phyloP scores from a whole-genome alignment of 2,888 invertebrate genomes.

The Synanthedon myopaeformis region DNA sequence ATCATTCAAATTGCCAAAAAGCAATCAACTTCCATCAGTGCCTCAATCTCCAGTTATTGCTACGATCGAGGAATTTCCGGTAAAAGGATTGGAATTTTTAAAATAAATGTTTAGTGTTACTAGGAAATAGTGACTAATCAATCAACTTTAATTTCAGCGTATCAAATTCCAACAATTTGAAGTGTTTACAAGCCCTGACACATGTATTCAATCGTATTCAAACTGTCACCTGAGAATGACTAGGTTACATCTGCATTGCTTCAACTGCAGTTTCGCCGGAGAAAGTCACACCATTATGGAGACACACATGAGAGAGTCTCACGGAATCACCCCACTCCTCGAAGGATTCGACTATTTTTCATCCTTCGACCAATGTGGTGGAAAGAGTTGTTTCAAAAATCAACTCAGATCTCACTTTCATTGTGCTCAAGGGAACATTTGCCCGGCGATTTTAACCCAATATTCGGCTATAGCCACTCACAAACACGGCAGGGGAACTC shows the following conservation, averaged over 20 bases:
- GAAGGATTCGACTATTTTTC: slow-evolving; percentile 88
- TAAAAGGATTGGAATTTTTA: slow-evolving; percentile 21
- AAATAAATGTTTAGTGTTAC: background rate
- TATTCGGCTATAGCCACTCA: slow-evolving; percentile 64
- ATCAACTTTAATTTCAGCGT: slow-evolving; percentile 35
- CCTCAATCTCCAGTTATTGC: slow-evolving; percentile 50
- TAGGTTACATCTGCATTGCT: slow-evolving; percentile 87
- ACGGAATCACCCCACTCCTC: slow-evolving; percentile 83
- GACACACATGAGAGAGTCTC: slow-evolving; percentile 88
- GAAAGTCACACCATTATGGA: slow-evolving; percentile 82
- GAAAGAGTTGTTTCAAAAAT: slow-evolving; percentile 62
- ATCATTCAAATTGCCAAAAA: slow-evolving; percentile 90
- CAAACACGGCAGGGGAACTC: slow-evolving; percentile 59
- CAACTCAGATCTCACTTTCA: slow-evolving; percentile 61
- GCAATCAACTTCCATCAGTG: slow-evolving; percentile 53
- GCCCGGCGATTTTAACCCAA: slow-evolving; percentile 60
- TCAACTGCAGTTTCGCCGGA: slow-evolving; percentile 86
- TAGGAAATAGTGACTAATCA: no score
- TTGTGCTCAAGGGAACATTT: slow-evolving; percentile 60
- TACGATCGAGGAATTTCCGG: slow-evolving; percentile 61
- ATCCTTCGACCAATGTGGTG: slow-evolving; percentile 62
- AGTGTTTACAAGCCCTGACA: slow-evolving; percentile 69
- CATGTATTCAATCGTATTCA: slow-evolving; percentile 76
- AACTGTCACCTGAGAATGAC: slow-evolving; percentile 77
- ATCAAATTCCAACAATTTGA: slow-evolving; percentile 74